Evolutionary conservation across 2,888 invertebrate species (phyloP).

Genomic region (Plutella xylostella): DNA sequence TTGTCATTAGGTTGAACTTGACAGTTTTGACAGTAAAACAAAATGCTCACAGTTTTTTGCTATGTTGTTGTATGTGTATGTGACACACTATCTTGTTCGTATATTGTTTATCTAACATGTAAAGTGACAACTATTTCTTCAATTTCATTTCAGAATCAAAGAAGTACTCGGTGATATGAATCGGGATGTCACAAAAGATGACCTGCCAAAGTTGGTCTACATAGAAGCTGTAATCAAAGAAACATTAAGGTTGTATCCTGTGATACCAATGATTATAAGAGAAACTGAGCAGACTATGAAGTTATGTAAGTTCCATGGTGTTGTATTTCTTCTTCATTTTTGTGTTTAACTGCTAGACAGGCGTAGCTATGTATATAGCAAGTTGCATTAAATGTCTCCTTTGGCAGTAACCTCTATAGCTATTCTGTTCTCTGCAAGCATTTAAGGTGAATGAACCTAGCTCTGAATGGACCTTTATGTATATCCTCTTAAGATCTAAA

Average conservation of each 20-base stretch:
- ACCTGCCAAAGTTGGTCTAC: constrained; percentile 42
- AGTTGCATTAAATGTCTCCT: no score
- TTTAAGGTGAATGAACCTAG: no score
- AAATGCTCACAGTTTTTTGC: neutral
- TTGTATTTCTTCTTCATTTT: neutral
- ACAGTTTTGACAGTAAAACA: neutral
- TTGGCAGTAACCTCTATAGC: no score
- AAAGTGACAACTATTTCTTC: neutral
- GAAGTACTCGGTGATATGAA: neutral
- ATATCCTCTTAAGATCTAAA: no score
- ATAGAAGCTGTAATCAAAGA: constrained; percentile 53
- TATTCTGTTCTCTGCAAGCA: no score
- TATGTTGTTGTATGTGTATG: neutral
- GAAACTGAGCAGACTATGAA: neutral
- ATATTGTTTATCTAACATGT: no score
- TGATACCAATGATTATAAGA: neutral
- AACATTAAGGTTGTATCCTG: constrained; percentile 37
- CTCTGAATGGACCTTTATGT: no score
- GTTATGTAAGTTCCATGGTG: neutral
- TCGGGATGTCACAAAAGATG: constrained; percentile 27
- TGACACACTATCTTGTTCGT: no score
- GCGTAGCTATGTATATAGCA: no score
- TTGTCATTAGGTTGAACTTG: neutral
- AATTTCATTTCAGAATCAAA: neutral
- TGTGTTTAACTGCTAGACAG: constrained; percentile 1